These are phyloP conservation scores for Holacanthella duospinosa DNA, from an alignment of 2,888 invertebrate genomes.

Conservation along the genomic window DNA sequence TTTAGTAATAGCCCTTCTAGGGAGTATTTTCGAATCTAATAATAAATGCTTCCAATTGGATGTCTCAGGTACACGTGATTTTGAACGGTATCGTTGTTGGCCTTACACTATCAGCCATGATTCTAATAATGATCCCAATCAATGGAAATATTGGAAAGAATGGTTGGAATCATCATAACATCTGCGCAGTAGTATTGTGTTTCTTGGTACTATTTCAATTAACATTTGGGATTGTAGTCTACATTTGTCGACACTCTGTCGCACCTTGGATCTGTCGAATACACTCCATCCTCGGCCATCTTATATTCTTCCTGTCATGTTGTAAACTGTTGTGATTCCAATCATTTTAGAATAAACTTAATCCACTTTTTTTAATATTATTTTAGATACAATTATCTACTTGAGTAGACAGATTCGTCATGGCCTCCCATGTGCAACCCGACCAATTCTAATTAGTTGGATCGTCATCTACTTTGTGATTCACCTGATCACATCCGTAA, in stretches of 20 bases:
- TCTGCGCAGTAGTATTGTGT: not conserved
- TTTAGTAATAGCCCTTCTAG: no score
- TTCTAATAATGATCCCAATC: not conserved
- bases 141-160: not conserved
- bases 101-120: not conserved
- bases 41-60: not conserved
- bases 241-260: not conserved
- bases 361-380: not conserved
- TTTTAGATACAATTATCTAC: not conserved
- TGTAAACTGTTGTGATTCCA: no score
- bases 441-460: not conserved
- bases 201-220: not conserved
- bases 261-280: no score
- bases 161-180: not conserved
- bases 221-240: not conserved
- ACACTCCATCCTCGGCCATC: not conserved
- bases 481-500: not conserved
- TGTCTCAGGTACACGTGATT: not conserved
- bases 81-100: not conserved
- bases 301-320: not conserved
- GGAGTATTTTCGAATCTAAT: no score
- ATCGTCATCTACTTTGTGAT: not conserved
- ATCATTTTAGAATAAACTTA: no score
- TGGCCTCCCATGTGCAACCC: not conserved
- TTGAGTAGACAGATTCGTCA: not conserved